These are phyloP conservation scores for Turnix velox DNA, from an alignment of 2,113 vertebrate species.

Conservation along the genomic window DNA sequence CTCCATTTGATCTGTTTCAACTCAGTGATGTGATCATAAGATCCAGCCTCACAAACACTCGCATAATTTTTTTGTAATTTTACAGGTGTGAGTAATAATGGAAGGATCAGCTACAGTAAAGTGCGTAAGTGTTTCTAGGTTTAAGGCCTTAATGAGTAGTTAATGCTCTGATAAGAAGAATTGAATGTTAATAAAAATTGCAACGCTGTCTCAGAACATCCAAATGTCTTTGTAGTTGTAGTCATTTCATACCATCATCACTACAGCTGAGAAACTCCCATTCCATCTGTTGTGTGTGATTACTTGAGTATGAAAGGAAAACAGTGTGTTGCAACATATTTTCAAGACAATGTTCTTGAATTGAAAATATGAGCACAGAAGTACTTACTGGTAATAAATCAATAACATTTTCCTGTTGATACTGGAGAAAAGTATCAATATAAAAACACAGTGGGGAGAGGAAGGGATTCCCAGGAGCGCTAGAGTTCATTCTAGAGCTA, in stretches of 20 bases:
- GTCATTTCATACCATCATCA: conserved; percentile 15
- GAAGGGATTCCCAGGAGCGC: not conserved
- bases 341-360: not conserved
- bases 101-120: conserved; percentile 63
- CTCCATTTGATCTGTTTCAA: conserved; percentile 18
- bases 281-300: conserved; percentile 30
- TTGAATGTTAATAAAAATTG: conserved; percentile 11
- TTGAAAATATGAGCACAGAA: conserved; percentile 35
- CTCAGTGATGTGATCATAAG: conserved; percentile 11
- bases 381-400: not conserved
- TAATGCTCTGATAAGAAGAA: conserved; percentile 2
- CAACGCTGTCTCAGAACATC: not conserved
- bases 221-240: conserved; percentile 9
- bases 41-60: conserved; percentile 39
- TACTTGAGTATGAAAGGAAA: conserved; percentile 20
- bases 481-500: not conserved
- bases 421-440: not conserved
- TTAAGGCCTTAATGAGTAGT: conserved; percentile 45
- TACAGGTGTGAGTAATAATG: conserved; percentile 64
- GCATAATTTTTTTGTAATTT: conserved; percentile 60
- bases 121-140: conserved; percentile 60
- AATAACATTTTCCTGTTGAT: not conserved
- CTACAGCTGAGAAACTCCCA: conserved; percentile 6
- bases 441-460: not conserved
- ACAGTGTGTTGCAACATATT: not conserved